Evolutionary conservation across 2,797 vertebrate genomes (phyloP), one percentile per base, ranked within the genome.

Genomic region (Gadopsis marmoratus): DNA sequence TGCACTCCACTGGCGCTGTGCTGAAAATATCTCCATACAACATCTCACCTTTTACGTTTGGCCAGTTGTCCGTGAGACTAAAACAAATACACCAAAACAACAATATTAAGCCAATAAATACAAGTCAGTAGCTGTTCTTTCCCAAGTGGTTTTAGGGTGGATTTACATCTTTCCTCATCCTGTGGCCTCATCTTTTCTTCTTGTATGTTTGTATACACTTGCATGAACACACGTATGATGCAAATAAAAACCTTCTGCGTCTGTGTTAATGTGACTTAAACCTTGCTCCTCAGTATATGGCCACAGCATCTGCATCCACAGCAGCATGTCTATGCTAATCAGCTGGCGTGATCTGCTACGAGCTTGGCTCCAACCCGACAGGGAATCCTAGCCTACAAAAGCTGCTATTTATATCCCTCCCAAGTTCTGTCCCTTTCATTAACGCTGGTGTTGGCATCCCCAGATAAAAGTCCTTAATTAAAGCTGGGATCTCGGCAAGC

Each of bases 331-430:
- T 76, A 78, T 89, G 88, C 83, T 91, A 92, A 90, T 92, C 86
- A 90, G 90, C 75, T 74, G 83, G 76, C 35, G 68, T 76, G 84
- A 91, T 89, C 66, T 61, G 82, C 88, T 81, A 4, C 11, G 74
- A 71, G 81, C 84, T 83, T 76, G 88, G 74, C 87, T 87, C 72
- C 60, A 83, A 84, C 69, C 79, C 89, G 71, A 92, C 87, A 85
- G 93, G 93, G 91, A 93, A 94, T 91, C 88, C 89, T 91, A 78
- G 76, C 87, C 86, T 82, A 89, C 85, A 90, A 93, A 93, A 86
- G 84, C 78, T 76, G 76, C 92, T 94, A 93, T 94, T 94, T 92
- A 91, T 94, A 93, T 80, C 90, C 79, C 73, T 50, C 78, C 84
- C 76, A 85, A 84, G 83, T 86, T 89, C 74, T 60, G 87, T 85